A percentile compares a stretch with the other conserved stretches of the same genome.
phyloP scores from a whole-genome alignment of 1,140 invertebrate genomes.

The Thalassaphorura encarpata region DNA sequence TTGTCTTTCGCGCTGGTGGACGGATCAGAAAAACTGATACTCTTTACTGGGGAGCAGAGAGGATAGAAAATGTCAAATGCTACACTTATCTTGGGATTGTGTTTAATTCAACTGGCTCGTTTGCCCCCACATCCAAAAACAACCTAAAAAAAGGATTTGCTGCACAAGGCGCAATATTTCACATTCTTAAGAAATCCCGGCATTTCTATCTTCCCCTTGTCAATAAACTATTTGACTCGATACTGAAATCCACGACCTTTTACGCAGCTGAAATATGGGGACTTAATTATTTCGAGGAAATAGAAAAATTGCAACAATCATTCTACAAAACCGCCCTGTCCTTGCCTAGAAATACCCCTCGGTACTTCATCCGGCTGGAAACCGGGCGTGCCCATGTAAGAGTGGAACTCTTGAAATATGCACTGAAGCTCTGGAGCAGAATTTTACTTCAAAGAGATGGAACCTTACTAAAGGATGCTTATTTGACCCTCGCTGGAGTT shows the following conservation, averaged over 20 bases:
- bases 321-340: no score
- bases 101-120: slow-evolving; percentile 1
- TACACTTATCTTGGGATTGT: slow-evolving; percentile 21
- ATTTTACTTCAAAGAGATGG: no score
- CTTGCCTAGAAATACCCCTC: no score
- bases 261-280: no score
- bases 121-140: not conserved
- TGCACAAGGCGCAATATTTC: not conserved
- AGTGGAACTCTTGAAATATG: no score
- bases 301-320: no score
- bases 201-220: not conserved
- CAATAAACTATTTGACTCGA: slow-evolving; percentile 5
- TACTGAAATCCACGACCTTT: not conserved
- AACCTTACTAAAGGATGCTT: no score
- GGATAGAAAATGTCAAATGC: slow-evolving; percentile 14
- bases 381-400: no score
- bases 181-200: not conserved
- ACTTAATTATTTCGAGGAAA: no score
- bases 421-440: no score
- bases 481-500: no score
- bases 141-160: not conserved
- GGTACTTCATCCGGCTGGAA: no score
- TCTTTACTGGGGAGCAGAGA: slow-evolving; percentile 2
- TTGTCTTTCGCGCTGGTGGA: slow-evolving; percentile 31
- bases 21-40: not conserved